phyloP scores from a whole-genome alignment of 2,113 vertebrate species.

The Bufo gargarizans region DNA sequence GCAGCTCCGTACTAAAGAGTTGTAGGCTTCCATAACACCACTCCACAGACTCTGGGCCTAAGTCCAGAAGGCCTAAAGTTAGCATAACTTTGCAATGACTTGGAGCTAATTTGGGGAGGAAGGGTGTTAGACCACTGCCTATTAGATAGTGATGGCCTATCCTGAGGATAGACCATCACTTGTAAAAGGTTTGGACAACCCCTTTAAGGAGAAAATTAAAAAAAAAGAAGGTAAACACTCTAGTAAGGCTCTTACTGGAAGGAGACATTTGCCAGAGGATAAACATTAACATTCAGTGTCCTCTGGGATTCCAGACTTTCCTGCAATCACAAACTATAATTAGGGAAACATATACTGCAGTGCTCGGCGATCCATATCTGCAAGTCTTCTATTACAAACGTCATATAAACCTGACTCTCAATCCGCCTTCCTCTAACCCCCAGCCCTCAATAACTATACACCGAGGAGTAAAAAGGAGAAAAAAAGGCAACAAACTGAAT shows the following conservation, averaged over 20 bases:
- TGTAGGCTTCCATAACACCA: neutral
- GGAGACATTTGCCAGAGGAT: constrained; percentile 29
- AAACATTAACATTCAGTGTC: constrained; percentile 15
- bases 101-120: too few relatives aligned
- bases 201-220: too few relatives aligned
- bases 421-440: constrained; percentile 15
- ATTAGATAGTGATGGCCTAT: too few relatives aligned
- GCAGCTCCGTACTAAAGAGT: neutral
- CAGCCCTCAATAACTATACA: constrained; percentile 20
- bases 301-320: constrained; percentile 58
- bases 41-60: neutral
- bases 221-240: neutral
- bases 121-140: too few relatives aligned
- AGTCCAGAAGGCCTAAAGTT: neutral
- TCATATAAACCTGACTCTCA: constrained; percentile 6
- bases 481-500: constrained; percentile 30
- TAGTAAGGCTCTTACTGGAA: neutral
- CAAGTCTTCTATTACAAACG: constrained; percentile 1
- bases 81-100: neutral
- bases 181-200: too few relatives aligned
- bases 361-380: constrained; percentile 3
- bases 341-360: constrained; percentile 45
- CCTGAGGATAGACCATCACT: too few relatives aligned
- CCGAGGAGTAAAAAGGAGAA: neutral
- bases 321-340: constrained; percentile 56